phyloP scores from a whole-genome alignment of 2,797 vertebrate genomes.

The Poliocrania exsul region DNA sequence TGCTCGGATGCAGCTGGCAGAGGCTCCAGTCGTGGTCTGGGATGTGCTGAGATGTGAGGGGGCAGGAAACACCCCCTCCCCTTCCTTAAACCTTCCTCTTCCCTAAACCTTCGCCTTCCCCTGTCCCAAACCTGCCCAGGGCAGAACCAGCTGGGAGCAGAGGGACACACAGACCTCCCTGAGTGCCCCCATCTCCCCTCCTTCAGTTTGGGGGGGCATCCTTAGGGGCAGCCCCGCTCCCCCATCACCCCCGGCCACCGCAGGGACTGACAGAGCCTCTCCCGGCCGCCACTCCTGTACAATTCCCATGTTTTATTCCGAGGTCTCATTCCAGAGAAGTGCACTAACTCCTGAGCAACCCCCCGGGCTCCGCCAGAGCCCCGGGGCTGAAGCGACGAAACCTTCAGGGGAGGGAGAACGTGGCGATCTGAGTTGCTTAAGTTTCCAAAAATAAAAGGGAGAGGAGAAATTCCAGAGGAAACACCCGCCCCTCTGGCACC shows the following conservation, averaged over 20 bases:
- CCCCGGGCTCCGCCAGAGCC: neutral
- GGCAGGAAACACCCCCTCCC: neutral
- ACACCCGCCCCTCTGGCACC: rapidly evolving
- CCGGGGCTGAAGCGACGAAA: neutral
- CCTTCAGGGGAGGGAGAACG: neutral
- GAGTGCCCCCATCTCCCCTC: neutral
- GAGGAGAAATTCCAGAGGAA: neutral
- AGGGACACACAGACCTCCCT: neutral
- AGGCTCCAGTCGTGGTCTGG: rapidly evolving
- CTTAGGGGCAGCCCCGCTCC: rapidly evolving
- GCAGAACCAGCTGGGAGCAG: neutral
- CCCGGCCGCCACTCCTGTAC: neutral
- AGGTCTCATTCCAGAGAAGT: conserved; percentile 28
- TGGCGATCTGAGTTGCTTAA: rapidly evolving
- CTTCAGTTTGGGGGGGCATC: neutral
- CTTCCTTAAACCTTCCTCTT: neutral
- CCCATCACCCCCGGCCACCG: rapidly evolving
- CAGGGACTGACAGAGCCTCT: neutral
- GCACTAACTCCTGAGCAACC: conserved; percentile 46
- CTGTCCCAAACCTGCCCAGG: no score
- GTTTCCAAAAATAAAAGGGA: neutral
- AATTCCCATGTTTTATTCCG: conserved; percentile 46
- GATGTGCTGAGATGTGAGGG: neutral
- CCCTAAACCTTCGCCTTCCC: neutral
- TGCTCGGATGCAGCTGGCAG: neutral